Base-by-base conservation (phyloP, 2,113 vertebrate species). In the Hippocampus barbouri region DNA sequence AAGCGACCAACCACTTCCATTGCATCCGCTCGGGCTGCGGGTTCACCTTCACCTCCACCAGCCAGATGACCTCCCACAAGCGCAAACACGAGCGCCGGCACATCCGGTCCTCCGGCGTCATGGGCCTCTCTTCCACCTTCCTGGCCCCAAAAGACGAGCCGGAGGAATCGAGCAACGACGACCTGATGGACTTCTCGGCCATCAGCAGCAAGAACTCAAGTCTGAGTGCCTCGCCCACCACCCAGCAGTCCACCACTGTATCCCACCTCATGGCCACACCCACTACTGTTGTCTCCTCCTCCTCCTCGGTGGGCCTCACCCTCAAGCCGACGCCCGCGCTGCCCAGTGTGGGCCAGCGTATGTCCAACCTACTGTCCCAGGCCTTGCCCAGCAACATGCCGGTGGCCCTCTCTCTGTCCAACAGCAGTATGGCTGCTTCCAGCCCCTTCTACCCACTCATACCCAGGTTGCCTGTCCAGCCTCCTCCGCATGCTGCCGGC, bases 1-100 rank as follows among this genome's bases (percentile, higher is more conserved):
- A 98, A 89, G 97, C 97, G 83, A 98, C 97, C 93, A 99, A 99
- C 89, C 97, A 99, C 93, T 99, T 99, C 92, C 97, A 99, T 90
- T 99, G 97, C 91, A 99, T 99, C 76, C 95, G 97, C 61, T 93
- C 95, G 0, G 96, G 96, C 92, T 98, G 97, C 43, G 97, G 97
- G 88, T 99, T 99, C 93, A 98, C 97, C 87, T 99, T 99, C 92
- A 99, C 97, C 84, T 99, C 97, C 92, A 99, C 97, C 90, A 98
- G 97, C 93, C 97, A 99, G 94, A 99, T 99, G 97, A 98, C 97
- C 81, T 99, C 97, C 5, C 97, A 99, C 86, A 99, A 99, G 83
- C 97, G 97, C 90, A 98, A 98, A 76, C 97, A 99, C 0, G 97
- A 98, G 87, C 95, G 97, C 68, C 90, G 97, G 59, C 96, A 99